Percentiles rank a stretch among this genome's conserved stretches.
Conservation (phyloP, 1,140 invertebrate genomes). For the Ceratosolen solmsi region DNA sequence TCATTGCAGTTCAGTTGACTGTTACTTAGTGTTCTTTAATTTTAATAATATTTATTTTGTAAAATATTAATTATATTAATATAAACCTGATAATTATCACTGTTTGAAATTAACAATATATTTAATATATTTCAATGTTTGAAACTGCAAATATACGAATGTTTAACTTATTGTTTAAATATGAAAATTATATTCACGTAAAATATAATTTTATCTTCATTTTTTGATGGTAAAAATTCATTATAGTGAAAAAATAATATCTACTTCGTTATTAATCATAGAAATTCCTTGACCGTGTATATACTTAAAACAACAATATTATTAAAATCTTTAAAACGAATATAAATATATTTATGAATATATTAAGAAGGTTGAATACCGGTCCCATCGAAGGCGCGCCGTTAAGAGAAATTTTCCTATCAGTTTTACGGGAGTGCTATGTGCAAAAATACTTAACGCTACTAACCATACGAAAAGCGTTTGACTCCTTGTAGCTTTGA, state of each 20-base stretch:
- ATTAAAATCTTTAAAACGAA: not conserved
- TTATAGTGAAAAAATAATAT: not conserved
- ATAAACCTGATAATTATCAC: too few species aligned
- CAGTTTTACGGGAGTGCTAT: not conserved
- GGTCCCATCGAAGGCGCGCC: not conserved
- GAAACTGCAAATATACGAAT: too few species aligned
- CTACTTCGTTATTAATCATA: not conserved
- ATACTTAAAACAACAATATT: not conserved
- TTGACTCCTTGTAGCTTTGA: not conserved
- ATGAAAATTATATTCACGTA: too few species aligned
- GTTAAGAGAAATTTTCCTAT: not conserved
- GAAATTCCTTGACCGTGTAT: not conserved
- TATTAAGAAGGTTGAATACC: not conserved
- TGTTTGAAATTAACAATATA: too few species aligned
- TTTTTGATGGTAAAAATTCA: too few species aligned
- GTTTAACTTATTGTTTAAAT: too few species aligned
- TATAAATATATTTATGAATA: not conserved
- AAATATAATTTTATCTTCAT: too few species aligned
- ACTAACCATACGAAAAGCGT: not conserved
- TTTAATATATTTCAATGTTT: too few species aligned
- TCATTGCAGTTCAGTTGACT: too few species aligned
- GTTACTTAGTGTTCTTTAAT: not conserved
- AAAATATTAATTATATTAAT: too few species aligned
- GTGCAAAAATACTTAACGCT: not conserved
- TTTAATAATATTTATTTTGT: not conserved